phyloP scores from a whole-genome alignment of 2,888 invertebrate genomes.

The Taphrorychus bicolor region DNA sequence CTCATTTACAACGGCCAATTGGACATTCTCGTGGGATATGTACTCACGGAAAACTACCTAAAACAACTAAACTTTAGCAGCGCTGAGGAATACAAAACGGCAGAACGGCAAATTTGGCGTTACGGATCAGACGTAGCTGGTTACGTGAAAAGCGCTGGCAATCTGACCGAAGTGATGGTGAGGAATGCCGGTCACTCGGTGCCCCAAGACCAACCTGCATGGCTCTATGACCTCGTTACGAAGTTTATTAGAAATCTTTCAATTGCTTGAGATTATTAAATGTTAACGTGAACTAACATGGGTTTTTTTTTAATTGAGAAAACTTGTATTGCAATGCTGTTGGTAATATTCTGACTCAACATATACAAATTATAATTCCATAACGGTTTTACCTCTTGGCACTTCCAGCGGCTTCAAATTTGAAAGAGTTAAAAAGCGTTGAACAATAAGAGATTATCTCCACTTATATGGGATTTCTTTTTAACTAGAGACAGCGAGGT shows the following conservation, averaged over 20 bases:
- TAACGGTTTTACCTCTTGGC: too few species aligned
- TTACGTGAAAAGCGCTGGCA: conserved; percentile 72
- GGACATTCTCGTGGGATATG: conserved; percentile 87
- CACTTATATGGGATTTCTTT: too few species aligned
- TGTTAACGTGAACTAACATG: too few species aligned
- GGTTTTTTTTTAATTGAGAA: too few species aligned
- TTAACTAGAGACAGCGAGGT: too few species aligned
- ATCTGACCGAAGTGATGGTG: conserved; percentile 74
- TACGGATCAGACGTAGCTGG: conserved; percentile 73
- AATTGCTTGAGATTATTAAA: neutral
- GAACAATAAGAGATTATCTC: too few species aligned
- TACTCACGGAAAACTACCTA: conserved; percentile 79
- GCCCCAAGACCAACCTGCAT: conserved; percentile 78
- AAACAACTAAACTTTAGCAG: conserved; percentile 69
- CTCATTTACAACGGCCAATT: conserved; percentile 88
- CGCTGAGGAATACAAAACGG: conserved; percentile 67
- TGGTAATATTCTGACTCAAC: too few species aligned
- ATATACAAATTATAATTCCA: too few species aligned
- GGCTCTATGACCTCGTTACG: conserved; percentile 72
- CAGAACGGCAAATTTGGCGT: conserved; percentile 71
- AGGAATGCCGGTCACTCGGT: conserved; percentile 84
- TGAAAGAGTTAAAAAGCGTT: too few species aligned
- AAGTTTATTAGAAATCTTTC: conserved; percentile 45
- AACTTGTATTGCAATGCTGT: too few species aligned
- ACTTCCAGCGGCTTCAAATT: too few species aligned